Evolutionary conservation across 2,113 vertebrate genomes (phyloP).

Genomic region (Microcebus tavaratra): DNA sequence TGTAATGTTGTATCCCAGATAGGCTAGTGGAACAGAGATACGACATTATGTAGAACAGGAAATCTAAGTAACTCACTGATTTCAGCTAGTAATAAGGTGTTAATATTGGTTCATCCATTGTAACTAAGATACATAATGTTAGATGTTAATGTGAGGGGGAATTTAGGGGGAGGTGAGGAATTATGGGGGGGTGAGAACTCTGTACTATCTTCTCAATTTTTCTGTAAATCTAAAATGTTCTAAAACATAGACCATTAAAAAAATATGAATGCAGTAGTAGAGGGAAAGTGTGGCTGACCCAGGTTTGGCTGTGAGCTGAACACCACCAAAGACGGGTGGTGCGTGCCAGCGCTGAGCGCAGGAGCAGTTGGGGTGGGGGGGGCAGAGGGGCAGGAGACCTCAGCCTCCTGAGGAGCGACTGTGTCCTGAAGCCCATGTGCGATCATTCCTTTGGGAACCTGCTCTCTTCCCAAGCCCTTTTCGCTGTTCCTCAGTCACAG

Average conservation of each 20-base stretch:
- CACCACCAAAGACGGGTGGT: not conserved
- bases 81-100: not conserved
- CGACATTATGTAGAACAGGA: not conserved
- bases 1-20: not conserved
- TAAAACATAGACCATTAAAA: not conserved
- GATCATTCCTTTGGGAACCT: not conserved
- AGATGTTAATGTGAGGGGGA: not conserved
- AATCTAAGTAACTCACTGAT: not conserved
- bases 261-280: not conserved
- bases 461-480: not conserved
- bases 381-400: not conserved
- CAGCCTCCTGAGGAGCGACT: accelerated
- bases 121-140: not conserved
- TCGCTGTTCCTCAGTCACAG: not conserved
- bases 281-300: not conserved
- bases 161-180: not conserved
- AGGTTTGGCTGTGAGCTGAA: not conserved
- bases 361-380: not conserved
- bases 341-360: not conserved
- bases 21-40: not conserved
- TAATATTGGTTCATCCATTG: not conserved
- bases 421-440: not conserved
- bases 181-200: not conserved
- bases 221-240: conserved; percentile 13
- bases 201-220: not conserved